These are phyloP conservation scores for Pollenia griseotomentosa DNA, from an alignment of 2,888 invertebrate species.

Conservation along the genomic window DNA sequence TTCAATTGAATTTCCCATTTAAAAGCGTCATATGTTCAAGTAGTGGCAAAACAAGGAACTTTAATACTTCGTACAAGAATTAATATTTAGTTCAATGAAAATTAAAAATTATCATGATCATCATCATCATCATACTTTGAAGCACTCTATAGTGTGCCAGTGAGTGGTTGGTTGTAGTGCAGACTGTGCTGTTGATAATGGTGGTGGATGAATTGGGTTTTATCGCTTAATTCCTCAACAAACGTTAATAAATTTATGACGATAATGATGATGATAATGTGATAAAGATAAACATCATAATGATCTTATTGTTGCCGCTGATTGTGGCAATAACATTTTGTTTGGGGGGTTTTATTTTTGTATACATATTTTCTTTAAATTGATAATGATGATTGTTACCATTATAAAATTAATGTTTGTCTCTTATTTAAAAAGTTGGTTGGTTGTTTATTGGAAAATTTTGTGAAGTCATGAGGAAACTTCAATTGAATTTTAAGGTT, in stretches of 20 bases:
- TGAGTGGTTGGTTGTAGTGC: slow-evolving; percentile 3
- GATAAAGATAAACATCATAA: slow-evolving; percentile 52
- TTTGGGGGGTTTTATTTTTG: slow-evolving; percentile 2
- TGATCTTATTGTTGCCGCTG: slow-evolving; percentile 39
- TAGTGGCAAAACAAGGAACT: slow-evolving; percentile 42
- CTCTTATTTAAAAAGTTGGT: background rate
- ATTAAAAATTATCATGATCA: slow-evolving; percentile 33
- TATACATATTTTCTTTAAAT: slow-evolving; percentile 33
- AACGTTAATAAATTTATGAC: slow-evolving; percentile 50
- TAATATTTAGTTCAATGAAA: slow-evolving; percentile 31
- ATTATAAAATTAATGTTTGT: slow-evolving; percentile 8
- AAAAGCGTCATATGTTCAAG: slow-evolving; percentile 55
- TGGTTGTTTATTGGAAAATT: slow-evolving; percentile 21
- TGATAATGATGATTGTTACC: slow-evolving; percentile 14
- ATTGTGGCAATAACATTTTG: slow-evolving; percentile 53
- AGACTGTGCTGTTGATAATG: slow-evolving; percentile 8
- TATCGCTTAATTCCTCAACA: slow-evolving; percentile 54
- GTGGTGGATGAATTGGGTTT: slow-evolving; percentile 36
- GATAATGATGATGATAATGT: slow-evolving; percentile 23
- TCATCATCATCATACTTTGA: background rate
- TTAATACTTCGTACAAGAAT: slow-evolving; percentile 20
- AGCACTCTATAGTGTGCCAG: slow-evolving; percentile 9
- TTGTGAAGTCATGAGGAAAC: slow-evolving; percentile 57
- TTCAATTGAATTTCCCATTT: slow-evolving; percentile 29
- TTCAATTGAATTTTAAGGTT: slow-evolving; percentile 50